phyloP scores from a whole-genome alignment of 2,113 vertebrate genomes.

The Psophia crepitans region DNA sequence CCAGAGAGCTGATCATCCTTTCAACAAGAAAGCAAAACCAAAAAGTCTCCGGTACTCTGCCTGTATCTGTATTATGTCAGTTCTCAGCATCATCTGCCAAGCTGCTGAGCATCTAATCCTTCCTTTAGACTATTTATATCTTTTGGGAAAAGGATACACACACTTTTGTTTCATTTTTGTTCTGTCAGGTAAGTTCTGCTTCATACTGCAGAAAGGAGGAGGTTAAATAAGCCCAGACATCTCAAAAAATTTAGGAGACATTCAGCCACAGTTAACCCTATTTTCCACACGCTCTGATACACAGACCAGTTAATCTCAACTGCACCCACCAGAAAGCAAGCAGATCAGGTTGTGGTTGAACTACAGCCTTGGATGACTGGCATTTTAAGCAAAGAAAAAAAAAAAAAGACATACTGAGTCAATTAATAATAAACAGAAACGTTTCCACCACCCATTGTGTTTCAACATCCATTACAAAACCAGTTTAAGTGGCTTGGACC shows the following conservation, averaged over 20 bases:
- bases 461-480: conserved; percentile 45
- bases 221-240: neutral
- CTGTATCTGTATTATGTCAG: neutral
- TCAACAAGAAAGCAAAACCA: neutral
- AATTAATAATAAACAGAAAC: conserved; percentile 33
- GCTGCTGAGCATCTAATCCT: neutral
- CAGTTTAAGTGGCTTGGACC: conserved; percentile 14
- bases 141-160: neutral
- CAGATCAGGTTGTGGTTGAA: neutral
- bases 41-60: neutral
- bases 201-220: neutral
- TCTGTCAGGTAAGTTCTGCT: neutral
- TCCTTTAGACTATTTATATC: neutral
- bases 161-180: neutral
- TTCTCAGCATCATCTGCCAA: conserved; percentile 1
- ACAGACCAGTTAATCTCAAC: neutral
- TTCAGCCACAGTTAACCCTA: neutral
- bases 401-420: neutral
- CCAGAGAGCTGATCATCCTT: neutral
- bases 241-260: neutral
- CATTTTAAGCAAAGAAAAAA: neutral
- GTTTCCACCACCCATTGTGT: conserved; percentile 12
- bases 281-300: neutral
- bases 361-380: neutral
- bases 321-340: neutral